Conservation (phyloP, 2,113 vertebrate species). For the Egretta garzetta region DNA sequence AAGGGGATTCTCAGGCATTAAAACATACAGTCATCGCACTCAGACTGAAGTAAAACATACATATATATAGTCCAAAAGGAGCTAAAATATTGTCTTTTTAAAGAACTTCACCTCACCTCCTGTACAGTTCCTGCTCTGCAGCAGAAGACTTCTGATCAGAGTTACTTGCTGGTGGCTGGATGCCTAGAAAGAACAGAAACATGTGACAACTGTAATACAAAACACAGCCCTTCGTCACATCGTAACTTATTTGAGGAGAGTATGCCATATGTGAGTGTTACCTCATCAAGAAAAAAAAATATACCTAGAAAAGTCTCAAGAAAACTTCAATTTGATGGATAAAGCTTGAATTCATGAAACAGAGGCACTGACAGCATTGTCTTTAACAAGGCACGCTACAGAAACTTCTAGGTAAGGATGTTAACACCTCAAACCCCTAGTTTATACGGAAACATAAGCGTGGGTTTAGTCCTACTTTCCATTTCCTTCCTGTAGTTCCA, state of each 20-base stretch:
- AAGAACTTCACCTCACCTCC: slow-evolving; percentile 75
- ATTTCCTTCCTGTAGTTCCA: neutral
- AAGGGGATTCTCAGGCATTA: neutral
- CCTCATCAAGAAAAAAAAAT: neutral
- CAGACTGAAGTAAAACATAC: neutral
- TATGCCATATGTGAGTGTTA: neutral
- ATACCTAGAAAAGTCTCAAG: neutral
- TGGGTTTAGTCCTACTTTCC: neutral
- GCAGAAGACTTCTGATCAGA: slow-evolving; percentile 57
- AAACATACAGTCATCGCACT: neutral
- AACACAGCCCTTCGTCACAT: neutral
- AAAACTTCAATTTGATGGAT: neutral
- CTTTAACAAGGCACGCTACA: neutral
- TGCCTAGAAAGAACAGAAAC: slow-evolving; percentile 40
- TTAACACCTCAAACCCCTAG: neutral
- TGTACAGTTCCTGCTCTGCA: slow-evolving; percentile 81
- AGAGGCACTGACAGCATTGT: neutral
- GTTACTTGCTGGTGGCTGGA: neutral
- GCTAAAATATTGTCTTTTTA: neutral
- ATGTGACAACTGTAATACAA: neutral
- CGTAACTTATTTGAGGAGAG: neutral
- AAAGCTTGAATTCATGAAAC: neutral
- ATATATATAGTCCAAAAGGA: neutral
- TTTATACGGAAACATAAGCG: neutral
- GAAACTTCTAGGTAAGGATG: neutral